These are phyloP conservation scores for Laterallus jamaicensis DNA, from an alignment of 2,113 vertebrate species.

Conservation along the genomic window DNA sequence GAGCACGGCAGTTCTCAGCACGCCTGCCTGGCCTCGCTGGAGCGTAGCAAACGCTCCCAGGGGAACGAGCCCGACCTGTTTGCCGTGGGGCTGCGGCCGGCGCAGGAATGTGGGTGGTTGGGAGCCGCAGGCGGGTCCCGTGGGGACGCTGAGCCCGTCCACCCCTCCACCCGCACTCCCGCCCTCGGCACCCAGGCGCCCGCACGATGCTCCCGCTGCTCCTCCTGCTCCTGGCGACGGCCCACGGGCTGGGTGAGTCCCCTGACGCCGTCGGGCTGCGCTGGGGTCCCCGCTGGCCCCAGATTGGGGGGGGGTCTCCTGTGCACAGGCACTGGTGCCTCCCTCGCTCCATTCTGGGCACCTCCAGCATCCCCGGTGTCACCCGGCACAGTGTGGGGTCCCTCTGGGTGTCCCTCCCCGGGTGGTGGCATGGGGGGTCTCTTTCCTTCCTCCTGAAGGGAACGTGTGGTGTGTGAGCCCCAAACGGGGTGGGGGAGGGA, in stretches of 20 bases:
- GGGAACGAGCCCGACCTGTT: constrained; percentile 61
- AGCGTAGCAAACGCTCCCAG: not conserved
- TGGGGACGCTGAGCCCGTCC: not conserved
- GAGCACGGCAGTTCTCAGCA: not conserved
- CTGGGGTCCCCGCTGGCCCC: not conserved
- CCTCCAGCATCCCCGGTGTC: accelerated
- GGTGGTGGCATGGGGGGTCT: accelerated
- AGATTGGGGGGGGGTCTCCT: not conserved
- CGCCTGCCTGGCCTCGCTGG: not conserved
- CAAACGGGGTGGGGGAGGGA: accelerated
- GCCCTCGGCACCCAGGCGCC: not conserved
- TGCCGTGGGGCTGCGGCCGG: not conserved
- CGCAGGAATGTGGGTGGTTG: constrained; percentile 36
- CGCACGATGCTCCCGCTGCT: constrained; percentile 34
- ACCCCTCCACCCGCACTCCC: not conserved
- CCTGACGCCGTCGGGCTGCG: accelerated
- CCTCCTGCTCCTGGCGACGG: not conserved
- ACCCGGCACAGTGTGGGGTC: not conserved
- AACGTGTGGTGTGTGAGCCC: not conserved
- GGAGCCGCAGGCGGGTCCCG: not conserved
- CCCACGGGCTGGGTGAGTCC: constrained; percentile 1
- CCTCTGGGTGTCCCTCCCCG: accelerated
- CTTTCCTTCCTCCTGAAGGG: not conserved
- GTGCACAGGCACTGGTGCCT: accelerated
- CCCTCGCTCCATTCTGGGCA: accelerated